A percentile compares a stretch with the other conserved stretches of the same genome.
Evolutionary conservation across 1,140 invertebrate species (phyloP).

Genomic region (Medauroidea extradentata): DNA sequence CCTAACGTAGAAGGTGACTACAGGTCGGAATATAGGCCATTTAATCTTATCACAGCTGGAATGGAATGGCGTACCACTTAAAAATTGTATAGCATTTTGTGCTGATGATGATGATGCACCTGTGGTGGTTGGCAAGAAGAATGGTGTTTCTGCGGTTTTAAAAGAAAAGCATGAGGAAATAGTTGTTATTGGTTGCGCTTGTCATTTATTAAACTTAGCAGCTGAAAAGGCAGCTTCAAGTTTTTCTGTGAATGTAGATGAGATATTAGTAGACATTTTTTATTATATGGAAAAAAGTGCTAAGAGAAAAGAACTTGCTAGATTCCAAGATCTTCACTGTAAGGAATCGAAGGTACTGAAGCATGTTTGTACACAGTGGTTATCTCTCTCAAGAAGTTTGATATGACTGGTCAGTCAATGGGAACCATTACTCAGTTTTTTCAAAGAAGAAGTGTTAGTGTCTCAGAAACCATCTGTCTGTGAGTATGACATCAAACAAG

Average conservation of each 20-base stretch:
- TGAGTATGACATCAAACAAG: no score
- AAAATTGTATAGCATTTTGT: not conserved
- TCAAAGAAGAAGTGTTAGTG: not conserved
- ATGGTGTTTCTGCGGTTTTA: not conserved
- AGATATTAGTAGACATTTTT: conserved; percentile 1
- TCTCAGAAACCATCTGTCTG: no score
- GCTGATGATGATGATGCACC: conserved; percentile 2
- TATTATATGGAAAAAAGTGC: conserved; percentile 1
- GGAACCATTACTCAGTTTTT: not conserved
- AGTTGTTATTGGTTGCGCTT: not conserved
- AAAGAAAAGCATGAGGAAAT: not conserved
- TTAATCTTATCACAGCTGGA: not conserved
- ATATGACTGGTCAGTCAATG: not conserved
- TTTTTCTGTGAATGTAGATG: not conserved
- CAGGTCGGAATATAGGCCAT: not conserved
- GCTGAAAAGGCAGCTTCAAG: not conserved
- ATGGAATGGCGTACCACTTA: not conserved
- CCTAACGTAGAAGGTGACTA: not conserved
- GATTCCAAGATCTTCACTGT: not conserved
- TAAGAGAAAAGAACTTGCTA: not conserved
- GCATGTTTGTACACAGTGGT: not conserved
- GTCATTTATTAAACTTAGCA: not conserved
- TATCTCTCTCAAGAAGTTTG: not conserved
- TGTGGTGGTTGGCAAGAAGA: not conserved
- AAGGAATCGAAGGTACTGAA: not conserved